Conservation (phyloP, 1,140 invertebrate species). For the Brachionus calyciflorus region DNA sequence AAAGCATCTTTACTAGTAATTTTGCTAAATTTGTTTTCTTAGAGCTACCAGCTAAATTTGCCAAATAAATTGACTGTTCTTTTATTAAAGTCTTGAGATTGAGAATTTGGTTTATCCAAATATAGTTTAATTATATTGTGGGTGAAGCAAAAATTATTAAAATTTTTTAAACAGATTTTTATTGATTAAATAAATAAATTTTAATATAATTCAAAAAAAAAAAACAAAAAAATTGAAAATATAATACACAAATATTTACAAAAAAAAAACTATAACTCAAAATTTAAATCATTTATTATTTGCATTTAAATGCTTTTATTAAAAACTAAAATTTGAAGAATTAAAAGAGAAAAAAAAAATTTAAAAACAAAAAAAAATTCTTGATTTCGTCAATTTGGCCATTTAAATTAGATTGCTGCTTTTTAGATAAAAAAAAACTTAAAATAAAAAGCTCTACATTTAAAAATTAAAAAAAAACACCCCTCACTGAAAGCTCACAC, state of each 20-base stretch:
- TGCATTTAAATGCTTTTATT: constrained; percentile 20
- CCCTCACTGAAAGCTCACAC: too few relatives aligned
- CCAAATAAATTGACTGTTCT: too few relatives aligned
- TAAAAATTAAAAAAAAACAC: not conserved
- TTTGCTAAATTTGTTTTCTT: too few relatives aligned
- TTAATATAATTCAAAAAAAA: not conserved
- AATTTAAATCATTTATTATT: not conserved
- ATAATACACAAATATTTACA: constrained; percentile 45
- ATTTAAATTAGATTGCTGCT: not conserved
- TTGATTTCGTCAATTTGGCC: not conserved
- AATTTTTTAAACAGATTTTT: constrained; percentile 19
- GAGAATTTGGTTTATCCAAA: too few relatives aligned
- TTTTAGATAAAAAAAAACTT: not conserved
- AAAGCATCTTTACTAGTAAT: too few relatives aligned
- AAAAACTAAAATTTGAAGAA: not conserved
- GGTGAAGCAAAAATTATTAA: not conserved
- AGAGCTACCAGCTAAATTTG: too few relatives aligned
- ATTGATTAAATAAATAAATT: constrained; percentile 42
- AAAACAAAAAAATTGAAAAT: not conserved
- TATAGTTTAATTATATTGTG: not conserved
- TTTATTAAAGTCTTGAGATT: too few relatives aligned
- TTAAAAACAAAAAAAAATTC: too few relatives aligned
- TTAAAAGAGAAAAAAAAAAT: not conserved
- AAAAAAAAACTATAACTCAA: constrained; percentile 11
- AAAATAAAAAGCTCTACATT: not conserved